Evolutionary conservation across 1,140 invertebrate genomes (phyloP), one percentile per base, ranked within the genome.

Genomic region (Drosophila lacteicornis): DNA sequence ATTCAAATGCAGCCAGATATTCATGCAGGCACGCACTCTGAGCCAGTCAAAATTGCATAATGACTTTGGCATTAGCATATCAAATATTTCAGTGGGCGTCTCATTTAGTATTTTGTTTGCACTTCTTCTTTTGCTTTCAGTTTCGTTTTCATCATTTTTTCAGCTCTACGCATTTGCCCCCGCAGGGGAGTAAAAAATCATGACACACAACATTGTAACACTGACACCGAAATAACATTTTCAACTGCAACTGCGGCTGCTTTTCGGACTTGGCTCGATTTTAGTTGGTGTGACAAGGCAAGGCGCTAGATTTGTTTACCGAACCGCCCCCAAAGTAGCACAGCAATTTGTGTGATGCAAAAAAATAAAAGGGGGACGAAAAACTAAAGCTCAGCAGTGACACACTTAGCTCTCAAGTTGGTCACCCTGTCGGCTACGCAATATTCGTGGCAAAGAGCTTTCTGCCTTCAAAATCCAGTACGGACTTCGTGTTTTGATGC

Each of bases 221-320:
- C 69, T 90, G 69, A 87, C 80, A 81, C 78, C 55, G 15, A 88
- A 87, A 87, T 84, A 74, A 50, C 53, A 75, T 80, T 81, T 84
- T 58, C 36, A 50, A 75, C 47, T 25, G 67, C 58, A 55, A 30
- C 5, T 30, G 57, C 58, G 51, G 47, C 69, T 65, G 59, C 27
- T 82, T 58, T 57, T 66, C 60, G 61, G 82, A 68, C 59, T 79
- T 73, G 71, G 60, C 79, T 84, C 62, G 55, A 74, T 68, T 75
- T 80, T 75, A 57, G 67, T 88, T 82, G 79, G 65, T 87, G 83
- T 68, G 80, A 82, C 83, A 87, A 88, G 84, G 80, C 82, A 55
- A 86, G 59, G 70, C 75, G 83, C 83, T 86, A 75, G 80, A 74
- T 87, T 87, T 87, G 83, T 87, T 86, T 82, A 70, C 68, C 56